Percentiles rank a stretch among this genome's conserved stretches.
phyloP scores from a whole-genome alignment of 2,797 vertebrate species.

The Enteromius thamalakanensis region DNA sequence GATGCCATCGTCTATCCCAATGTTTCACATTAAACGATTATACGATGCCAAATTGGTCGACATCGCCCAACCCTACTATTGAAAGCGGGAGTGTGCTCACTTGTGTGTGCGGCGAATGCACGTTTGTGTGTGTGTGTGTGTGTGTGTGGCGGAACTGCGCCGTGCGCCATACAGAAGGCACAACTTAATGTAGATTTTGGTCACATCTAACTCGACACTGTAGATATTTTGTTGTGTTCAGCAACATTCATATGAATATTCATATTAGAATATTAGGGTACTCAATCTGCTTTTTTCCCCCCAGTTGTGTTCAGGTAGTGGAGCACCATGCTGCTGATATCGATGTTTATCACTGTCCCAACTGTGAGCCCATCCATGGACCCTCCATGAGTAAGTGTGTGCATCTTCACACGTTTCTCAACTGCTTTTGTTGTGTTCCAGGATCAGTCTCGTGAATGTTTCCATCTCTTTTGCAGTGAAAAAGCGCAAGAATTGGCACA shows the following conservation, averaged over 20 bases:
- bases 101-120: no score
- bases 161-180: no score
- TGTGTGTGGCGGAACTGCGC: no score
- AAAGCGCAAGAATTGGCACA: constrained; percentile 95
- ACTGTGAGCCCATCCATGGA: constrained; percentile 90
- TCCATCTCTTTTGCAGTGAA: constrained; percentile 82
- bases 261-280: not conserved
- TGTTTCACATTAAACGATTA: no score
- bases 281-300: not conserved
- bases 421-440: not conserved
- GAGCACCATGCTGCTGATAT: constrained; percentile 98
- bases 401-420: not conserved
- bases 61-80: no score
- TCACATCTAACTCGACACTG: not conserved
- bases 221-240: not conserved
- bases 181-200: no score
- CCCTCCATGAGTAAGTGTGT: constrained; percentile 76
- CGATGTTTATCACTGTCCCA: constrained; percentile 98
- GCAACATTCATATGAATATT: not conserved
- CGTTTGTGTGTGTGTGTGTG: no score
- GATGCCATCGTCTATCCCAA: no score
- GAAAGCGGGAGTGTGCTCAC: no score
- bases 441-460: not conserved
- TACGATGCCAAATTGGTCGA: no score
- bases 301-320: constrained; percentile 82